A percentile compares a stretch with the other conserved stretches of the same genome.
Conservation (phyloP, 2,888 invertebrate genomes). For the Pollenia labialis region DNA sequence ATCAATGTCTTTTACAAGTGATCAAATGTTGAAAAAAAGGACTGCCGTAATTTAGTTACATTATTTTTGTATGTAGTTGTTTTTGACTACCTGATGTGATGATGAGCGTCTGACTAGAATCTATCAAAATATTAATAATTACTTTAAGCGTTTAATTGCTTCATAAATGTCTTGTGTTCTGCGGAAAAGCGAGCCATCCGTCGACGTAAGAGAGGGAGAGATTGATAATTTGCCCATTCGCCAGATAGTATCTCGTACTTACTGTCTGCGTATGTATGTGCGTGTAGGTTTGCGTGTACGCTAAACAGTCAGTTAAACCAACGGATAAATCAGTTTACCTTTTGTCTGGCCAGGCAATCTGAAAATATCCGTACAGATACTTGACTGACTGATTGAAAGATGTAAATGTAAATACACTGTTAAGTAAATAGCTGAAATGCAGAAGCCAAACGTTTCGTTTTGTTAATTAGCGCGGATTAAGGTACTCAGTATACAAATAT, state of each 20-base stretch:
- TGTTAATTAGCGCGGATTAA: conserved; percentile 14
- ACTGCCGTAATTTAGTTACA: conserved; percentile 11
- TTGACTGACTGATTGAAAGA: conserved; percentile 10
- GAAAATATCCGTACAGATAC: not conserved
- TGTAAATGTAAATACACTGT: conserved; percentile 2
- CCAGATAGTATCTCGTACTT: not conserved
- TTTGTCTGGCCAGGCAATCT: conserved; percentile 29
- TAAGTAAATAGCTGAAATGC: not conserved
- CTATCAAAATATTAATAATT: conserved; percentile 36
- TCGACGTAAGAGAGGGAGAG: not conserved
- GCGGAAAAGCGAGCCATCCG: conserved; percentile 19
- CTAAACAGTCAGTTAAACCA: conserved; percentile 1
- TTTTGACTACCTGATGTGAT: conserved; percentile 37
- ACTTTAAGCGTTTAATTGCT: conserved; percentile 26
- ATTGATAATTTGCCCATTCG: not conserved
- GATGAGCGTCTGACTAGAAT: conserved; percentile 46
- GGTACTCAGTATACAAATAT: not conserved
- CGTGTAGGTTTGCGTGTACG: not conserved
- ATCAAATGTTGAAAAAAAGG: not conserved
- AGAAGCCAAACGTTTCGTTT: conserved; percentile 14
- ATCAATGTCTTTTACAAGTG: not conserved
- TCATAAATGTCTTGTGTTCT: conserved; percentile 36
- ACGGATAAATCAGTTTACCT: conserved; percentile 22
- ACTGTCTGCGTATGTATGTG: not conserved
- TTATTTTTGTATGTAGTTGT: not conserved